A percentile compares a stretch with the other conserved stretches of the same genome.
These are phyloP conservation scores for Neria commutata DNA, from an alignment of 2,888 invertebrate species.

Conservation along the genomic window DNA sequence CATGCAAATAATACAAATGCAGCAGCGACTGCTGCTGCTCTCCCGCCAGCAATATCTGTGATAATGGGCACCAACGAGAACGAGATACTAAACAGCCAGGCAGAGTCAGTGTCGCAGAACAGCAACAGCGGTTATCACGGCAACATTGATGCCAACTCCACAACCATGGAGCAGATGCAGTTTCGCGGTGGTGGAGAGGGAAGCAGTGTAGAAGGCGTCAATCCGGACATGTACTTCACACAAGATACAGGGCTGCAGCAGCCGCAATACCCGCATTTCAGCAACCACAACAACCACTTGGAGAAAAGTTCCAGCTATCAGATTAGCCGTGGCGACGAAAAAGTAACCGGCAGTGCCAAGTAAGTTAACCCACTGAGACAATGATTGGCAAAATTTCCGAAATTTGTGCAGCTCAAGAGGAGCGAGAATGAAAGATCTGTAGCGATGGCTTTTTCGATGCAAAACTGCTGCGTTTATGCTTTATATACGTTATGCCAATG, in stretches of 20 bases:
- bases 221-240: background rate
- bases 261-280: constrained; percentile 17
- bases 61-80: constrained; percentile 38
- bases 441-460: no score
- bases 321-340: constrained; percentile 49
- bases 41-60: constrained; percentile 25
- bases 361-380: constrained; percentile 37
- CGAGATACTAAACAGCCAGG: constrained; percentile 37
- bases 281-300: constrained; percentile 38
- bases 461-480: no score
- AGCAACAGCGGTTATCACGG: constrained; percentile 27
- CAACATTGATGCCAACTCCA: constrained; percentile 30
- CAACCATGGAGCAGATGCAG: constrained; percentile 20
- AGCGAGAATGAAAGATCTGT: no score
- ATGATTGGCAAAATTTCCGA: no score
- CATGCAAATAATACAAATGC: constrained; percentile 38
- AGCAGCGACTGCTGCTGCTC: constrained; percentile 20
- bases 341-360: constrained; percentile 51
- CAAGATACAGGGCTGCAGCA: constrained; percentile 15
- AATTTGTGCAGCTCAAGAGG: no score
- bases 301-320: constrained; percentile 54
- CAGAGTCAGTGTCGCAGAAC: constrained; percentile 32
- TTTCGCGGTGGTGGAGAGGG: background rate
- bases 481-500: no score
- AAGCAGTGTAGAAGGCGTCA: background rate